Evolutionary conservation across 2,888 invertebrate species (phyloP), one percentile per base, ranked within the genome.

Genomic region (Acrobasis consociella): DNA sequence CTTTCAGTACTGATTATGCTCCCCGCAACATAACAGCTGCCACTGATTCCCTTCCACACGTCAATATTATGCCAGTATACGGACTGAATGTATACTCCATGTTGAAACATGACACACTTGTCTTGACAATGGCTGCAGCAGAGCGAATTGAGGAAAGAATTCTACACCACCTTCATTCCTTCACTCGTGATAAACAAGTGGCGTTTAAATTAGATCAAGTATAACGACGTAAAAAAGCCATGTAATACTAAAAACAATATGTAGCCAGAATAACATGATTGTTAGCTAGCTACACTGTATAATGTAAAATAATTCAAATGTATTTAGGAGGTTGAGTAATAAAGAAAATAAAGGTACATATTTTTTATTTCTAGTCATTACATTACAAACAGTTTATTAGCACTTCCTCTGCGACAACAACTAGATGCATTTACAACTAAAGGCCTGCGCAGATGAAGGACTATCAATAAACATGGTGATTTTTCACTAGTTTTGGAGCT

Each of bases 51-150:
- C 92, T 99, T n/a, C 94, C 94, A 49, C 96, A 97, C 80, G 94
- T 98, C 49, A 99, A 97, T 86, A 91, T 99, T 31, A 98, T 99
- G 97, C 99, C 99, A 10, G 95, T 96, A 0, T 99, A 98, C 90
- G 97, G 98, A 77, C 93, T 99, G 15, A 99, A 99, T 93, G 98
- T 99, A 0, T 97, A 96, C 89, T 98, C 99, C 46, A 98, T 99
- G 97, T 83, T 99, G 67, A 99, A 99, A 89, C 97, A 99, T 86
- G 96, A 97, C 67, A 99, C 99, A 0, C 88, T 99, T 10, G 95
- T 99, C 7, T 83, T 99, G 2, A 98, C 99, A 0, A 89, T 96
- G 69, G 94, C 95, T 53, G 99, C 99, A 0, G 95, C 97, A 0
- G 96, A 98, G 75, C 94, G 94, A 77, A 95, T 99, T 68, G 98